These are phyloP conservation scores for Himalopsyche kuldschensis DNA, from an alignment of 2,888 invertebrate genomes.

Conservation along the genomic window DNA sequence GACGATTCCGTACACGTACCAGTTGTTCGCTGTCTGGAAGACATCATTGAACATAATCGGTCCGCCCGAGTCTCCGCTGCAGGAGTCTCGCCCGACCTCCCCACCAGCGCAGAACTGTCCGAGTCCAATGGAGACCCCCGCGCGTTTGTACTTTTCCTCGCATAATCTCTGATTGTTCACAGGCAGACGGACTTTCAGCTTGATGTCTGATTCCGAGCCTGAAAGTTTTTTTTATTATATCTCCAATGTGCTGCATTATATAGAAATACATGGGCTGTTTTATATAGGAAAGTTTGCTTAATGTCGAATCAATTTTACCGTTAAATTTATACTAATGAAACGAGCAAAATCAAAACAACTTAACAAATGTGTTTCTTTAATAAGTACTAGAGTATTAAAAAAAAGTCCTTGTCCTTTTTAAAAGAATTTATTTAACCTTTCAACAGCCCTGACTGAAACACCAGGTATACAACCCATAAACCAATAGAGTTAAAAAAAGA, in stretches of 20 bases:
- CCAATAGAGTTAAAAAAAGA: too few relatives aligned
- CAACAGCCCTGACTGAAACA: too few relatives aligned
- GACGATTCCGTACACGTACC: slow-evolving; percentile 64
- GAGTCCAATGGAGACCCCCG: neutral
- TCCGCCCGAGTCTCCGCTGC: slow-evolving; percentile 70
- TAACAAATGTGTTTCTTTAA: too few relatives aligned
- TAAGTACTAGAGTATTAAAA: too few relatives aligned
- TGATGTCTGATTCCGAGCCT: slow-evolving; percentile 59
- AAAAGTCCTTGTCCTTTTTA: too few relatives aligned
- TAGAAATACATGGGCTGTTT: too few relatives aligned
- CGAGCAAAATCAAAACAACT: too few relatives aligned
- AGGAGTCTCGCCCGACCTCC: slow-evolving; percentile 61
- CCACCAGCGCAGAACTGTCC: slow-evolving; percentile 68
- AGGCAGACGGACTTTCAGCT: slow-evolving; percentile 57
- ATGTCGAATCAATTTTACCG: too few relatives aligned
- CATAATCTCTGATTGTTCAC: slow-evolving; percentile 56
- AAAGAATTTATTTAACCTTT: too few relatives aligned
- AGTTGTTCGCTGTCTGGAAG: slow-evolving; percentile 49
- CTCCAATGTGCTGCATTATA: neutral
- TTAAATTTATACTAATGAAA: too few relatives aligned
- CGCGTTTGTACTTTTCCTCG: slow-evolving; percentile 52
- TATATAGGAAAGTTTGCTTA: too few relatives aligned
- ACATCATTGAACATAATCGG: slow-evolving; percentile 58
- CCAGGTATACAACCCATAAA: too few relatives aligned
- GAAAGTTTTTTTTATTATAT: neutral